Conservation (phyloP, 2,888 invertebrate genomes). For the Proisotoma minuta region DNA sequence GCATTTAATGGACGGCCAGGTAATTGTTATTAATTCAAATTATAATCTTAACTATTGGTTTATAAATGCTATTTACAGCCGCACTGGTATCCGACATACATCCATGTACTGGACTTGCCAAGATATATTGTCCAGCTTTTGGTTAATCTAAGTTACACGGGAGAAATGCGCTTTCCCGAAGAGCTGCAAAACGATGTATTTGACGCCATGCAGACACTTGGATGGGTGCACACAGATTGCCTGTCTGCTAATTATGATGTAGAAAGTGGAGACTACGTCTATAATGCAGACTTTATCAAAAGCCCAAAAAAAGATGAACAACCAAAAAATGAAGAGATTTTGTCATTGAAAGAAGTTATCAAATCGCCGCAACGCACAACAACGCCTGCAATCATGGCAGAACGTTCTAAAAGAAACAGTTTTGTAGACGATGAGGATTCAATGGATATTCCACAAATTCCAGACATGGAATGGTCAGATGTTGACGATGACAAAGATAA, state of each 20-base stretch:
- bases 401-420: neutral
- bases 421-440: conserved; percentile 1
- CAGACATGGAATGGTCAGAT: neutral
- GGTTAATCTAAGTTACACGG: conserved; percentile 36
- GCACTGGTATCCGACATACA: conserved; percentile 30
- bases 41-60: neutral
- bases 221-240: conserved; percentile 27
- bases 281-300: neutral
- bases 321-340: no score
- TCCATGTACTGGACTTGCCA: conserved; percentile 29
- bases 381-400: no score
- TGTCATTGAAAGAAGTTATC: no score
- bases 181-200: conserved; percentile 19
- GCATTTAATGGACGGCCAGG: conserved; percentile 36
- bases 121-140: conserved; percentile 25
- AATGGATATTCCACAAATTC: conserved; percentile 2
- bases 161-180: conserved; percentile 19
- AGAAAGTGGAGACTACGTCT: neutral
- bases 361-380: no score
- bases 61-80: conserved; percentile 19
- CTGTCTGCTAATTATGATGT: conserved; percentile 15
- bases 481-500: neutral
- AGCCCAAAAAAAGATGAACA: neutral
- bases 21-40: conserved; percentile 6
- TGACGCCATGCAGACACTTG: conserved; percentile 35